Conservation (phyloP, 2,888 invertebrate genomes). For the Agrenia bidenticulata region DNA sequence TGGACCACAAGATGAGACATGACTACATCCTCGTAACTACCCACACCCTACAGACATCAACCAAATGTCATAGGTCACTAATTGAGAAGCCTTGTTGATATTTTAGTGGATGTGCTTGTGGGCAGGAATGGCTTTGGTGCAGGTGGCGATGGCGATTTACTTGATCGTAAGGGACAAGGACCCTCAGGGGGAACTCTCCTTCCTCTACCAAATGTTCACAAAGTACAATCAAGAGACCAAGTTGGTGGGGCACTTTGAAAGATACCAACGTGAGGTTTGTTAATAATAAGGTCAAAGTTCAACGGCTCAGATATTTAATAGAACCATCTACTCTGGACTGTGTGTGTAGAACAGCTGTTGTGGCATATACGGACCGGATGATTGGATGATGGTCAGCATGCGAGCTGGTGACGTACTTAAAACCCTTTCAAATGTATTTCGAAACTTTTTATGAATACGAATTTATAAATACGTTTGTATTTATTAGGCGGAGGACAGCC, state of each 20-base stretch:
- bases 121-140: too few relatives aligned
- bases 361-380: constrained; percentile 48
- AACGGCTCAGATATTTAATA: too few relatives aligned
- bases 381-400: constrained; percentile 47
- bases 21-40: constrained; percentile 25
- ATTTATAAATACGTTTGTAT: too few relatives aligned
- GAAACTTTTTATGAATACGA: too few relatives aligned
- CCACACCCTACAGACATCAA: too few relatives aligned
- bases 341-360: constrained; percentile 45
- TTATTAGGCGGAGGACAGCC: neutral
- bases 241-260: constrained; percentile 45
- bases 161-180: constrained; percentile 37
- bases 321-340: too few relatives aligned
- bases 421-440: too few relatives aligned
- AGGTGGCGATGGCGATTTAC: constrained; percentile 14
- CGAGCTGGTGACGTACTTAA: constrained; percentile 15
- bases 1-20: constrained; percentile 30
- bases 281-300: too few relatives aligned
- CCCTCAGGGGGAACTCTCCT: constrained; percentile 43
- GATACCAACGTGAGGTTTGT: constrained; percentile 48
- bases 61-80: too few relatives aligned
- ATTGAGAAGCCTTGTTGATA: too few relatives aligned
- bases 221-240: constrained; percentile 37
- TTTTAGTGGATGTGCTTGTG: too few relatives aligned
- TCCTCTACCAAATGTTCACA: constrained; percentile 42